phyloP scores from a whole-genome alignment of 2,113 vertebrate species.

The Nesogale talazaci region DNA sequence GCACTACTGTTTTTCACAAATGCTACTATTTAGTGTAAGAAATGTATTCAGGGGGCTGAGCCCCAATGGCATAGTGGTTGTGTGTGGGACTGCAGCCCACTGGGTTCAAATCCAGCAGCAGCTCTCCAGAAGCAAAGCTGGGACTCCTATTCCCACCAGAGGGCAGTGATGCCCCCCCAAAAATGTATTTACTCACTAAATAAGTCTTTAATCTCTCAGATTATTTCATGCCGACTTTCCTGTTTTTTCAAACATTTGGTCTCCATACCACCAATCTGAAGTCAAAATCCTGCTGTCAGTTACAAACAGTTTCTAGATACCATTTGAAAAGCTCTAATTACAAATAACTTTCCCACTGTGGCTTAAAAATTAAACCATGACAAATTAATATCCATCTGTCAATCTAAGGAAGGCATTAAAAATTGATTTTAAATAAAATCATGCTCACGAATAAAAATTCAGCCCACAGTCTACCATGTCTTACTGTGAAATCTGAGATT shows the following conservation, averaged over 20 bases:
- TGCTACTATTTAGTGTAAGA: conserved; percentile 28
- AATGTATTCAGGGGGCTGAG: neutral
- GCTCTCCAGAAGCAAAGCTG: too few species aligned
- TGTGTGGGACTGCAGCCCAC: too few species aligned
- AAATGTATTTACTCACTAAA: conserved; percentile 11
- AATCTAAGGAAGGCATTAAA: neutral
- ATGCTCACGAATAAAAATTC: neutral
- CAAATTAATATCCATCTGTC: neutral
- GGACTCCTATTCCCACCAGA: too few species aligned
- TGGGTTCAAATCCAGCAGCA: too few species aligned
- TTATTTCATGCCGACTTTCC: conserved; percentile 10
- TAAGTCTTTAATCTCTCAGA: neutral
- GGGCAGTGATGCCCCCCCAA: too few species aligned
- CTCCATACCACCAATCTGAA: neutral
- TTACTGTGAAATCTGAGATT: conserved; percentile 22
- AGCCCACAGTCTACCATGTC: neutral
- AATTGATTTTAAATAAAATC: conserved; percentile 25
- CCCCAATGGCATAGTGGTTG: too few species aligned
- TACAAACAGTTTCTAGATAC: neutral
- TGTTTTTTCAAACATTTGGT: neutral
- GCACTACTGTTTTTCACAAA: neutral
- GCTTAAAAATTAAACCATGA: neutral
- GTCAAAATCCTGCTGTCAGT: neutral
- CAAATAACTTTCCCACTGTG: neutral
- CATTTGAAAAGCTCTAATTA: neutral